phyloP scores from a whole-genome alignment of 2,113 vertebrate genomes.

The Gnathonemus echidnorhynchus region DNA sequence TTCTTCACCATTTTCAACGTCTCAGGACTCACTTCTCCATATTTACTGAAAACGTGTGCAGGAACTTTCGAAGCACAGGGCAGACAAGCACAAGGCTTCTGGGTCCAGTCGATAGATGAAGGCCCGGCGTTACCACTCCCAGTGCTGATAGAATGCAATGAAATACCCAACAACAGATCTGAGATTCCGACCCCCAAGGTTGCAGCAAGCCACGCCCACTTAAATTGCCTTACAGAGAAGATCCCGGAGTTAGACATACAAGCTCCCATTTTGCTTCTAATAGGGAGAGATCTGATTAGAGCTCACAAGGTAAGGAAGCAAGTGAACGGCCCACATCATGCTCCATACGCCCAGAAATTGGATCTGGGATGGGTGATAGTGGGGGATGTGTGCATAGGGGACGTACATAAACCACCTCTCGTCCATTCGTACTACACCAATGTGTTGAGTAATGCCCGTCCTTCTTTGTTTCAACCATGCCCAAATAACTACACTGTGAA shows the following conservation, averaged over 20 bases:
- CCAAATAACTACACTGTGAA: not conserved
- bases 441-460: not conserved
- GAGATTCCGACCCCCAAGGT: conserved; percentile 12
- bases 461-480: not conserved
- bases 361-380: not conserved
- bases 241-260: not conserved
- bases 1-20: no score
- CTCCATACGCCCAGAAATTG: not conserved
- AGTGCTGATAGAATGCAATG: conserved; percentile 9
- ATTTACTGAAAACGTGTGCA: no score
- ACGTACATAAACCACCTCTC: not conserved
- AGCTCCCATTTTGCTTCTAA: not conserved
- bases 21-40: no score
- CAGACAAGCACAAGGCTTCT: no score
- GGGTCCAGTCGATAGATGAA: no score
- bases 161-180: not conserved
- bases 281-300: conserved; percentile 4
- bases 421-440: not conserved
- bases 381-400: not conserved
- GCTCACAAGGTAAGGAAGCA: conserved; percentile 18
- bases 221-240: not conserved
- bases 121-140: no score
- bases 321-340: not conserved
- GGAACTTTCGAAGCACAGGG: no score
- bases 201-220: not conserved